phyloP scores from a whole-genome alignment of 2,797 vertebrate genomes.

The Nannoperca australis region DNA sequence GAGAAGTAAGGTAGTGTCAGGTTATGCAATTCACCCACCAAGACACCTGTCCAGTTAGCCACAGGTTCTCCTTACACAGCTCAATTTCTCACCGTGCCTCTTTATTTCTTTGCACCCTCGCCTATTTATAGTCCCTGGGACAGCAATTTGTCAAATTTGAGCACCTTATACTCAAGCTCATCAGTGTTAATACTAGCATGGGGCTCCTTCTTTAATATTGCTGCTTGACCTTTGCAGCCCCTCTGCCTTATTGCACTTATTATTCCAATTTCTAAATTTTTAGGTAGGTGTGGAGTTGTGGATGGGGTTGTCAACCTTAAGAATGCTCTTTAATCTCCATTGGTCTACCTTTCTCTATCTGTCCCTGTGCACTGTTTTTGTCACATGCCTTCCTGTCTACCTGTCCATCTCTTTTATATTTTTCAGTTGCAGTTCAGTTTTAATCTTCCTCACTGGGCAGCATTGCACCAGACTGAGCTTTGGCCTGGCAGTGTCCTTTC shows the following conservation, averaged over 20 bases:
- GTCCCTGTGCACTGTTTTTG: not conserved
- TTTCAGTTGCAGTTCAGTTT: not conserved
- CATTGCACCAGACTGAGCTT: constrained; percentile 13
- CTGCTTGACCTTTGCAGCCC: not conserved
- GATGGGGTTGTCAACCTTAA: not conserved
- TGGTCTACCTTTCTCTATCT: not conserved
- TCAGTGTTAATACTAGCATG: not conserved
- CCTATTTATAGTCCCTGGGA: not conserved
- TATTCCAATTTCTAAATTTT: not conserved
- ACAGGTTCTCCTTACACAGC: constrained; percentile 1
- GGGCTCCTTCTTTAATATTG: not conserved
- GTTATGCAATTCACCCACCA: constrained; percentile 24
- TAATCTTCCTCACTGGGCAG: not conserved
- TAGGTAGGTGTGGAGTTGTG: not conserved
- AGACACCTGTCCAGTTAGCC: constrained; percentile 25
- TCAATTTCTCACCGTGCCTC: constrained; percentile 10
- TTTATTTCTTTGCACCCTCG: not conserved
- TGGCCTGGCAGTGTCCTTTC: not conserved
- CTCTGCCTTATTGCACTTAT: not conserved
- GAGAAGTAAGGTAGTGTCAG: constrained; percentile 26
- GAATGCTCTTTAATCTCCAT: not conserved
- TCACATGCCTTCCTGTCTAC: not conserved
- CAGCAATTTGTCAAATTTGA: not conserved
- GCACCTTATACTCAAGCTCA: not conserved
- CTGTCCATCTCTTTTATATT: not conserved